A percentile compares a stretch with the other conserved stretches of the same genome.
These are phyloP conservation scores for Perca flavescens DNA, from an alignment of 2,113 vertebrate species.

Conservation along the genomic window DNA sequence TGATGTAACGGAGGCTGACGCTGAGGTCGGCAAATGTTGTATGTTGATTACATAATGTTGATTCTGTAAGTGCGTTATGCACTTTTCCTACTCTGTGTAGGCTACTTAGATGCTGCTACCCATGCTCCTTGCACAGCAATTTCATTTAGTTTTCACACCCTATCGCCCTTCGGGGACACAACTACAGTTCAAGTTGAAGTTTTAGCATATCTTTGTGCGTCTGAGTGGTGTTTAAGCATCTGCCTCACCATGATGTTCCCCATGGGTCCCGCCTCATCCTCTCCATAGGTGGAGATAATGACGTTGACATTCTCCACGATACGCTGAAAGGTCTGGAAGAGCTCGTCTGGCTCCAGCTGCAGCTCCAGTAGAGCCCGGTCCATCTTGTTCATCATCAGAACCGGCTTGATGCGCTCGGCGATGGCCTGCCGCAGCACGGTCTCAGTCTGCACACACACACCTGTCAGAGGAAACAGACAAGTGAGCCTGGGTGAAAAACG, in stretches of 20 bases:
- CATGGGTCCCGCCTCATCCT: slow-evolving; percentile 95
- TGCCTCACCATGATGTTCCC: slow-evolving; percentile 93
- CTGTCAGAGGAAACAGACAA: slow-evolving; percentile 70
- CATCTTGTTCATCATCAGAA: slow-evolving; percentile 99
- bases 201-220: neutral
- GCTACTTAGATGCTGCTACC: no score
- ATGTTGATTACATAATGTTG: no score
- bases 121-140: no score
- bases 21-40: no score
- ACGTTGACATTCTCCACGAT: slow-evolving; percentile 96
- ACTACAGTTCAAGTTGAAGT: neutral
- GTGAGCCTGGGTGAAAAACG: neutral
- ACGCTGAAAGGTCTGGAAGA: slow-evolving; percentile 95
- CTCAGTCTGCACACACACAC: slow-evolving; percentile 96
- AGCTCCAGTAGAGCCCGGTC: slow-evolving; percentile 94
- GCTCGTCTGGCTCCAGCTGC: slow-evolving; percentile 91
- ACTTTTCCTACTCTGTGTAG: no score
- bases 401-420: slow-evolving; percentile 94
- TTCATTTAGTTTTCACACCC: no score
- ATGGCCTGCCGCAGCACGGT: slow-evolving; percentile 96
- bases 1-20: no score
- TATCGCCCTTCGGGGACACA: no score
- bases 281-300: slow-evolving; percentile 96
- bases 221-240: neutral
- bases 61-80: no score